Base-by-base conservation (phyloP, 2,113 vertebrate species). In the Caretta caretta region DNA sequence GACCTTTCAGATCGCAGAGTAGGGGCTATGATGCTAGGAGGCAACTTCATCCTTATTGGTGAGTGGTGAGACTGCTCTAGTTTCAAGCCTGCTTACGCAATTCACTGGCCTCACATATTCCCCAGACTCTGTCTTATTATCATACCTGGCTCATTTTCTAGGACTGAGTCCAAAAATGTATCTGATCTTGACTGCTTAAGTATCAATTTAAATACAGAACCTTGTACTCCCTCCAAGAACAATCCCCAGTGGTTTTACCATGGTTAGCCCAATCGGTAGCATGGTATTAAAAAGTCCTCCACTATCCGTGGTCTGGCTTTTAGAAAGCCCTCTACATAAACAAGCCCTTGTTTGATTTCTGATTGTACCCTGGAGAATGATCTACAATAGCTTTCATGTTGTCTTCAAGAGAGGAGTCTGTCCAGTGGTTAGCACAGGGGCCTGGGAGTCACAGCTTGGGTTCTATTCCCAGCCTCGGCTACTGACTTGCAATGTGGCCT, bases 301-400 rank as follows among this genome's bases (percentile, higher is more conserved):
- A 69, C 86, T 92, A 90, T 90, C 94, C 92, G 83, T 78, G 89
- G n/a, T 59, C 90, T 93, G 93, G 83, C 89, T 90, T 93, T 93
- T 86, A 80, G 86, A 94, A 89, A 93, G 50, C 88, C 0, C 56
- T 93, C 92, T 92, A 50, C 82, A 75, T 92, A 94, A 96, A 94
- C 89, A 88, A 90, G 42, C 93, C 62, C 84, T 89, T 94, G 22
- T 95, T 94, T 90, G 86, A 80, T 62, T 90, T 78, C 84, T 93
- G 94, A 90, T 84, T 81, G 89, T 84, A 90, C 93, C 89, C 96
- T 93, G 91, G 94, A 92, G 93, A 88, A 48, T 31, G 59, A 88
- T 89, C 91, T 94, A 24, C 91, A 96, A 89, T 84, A 87, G 53
- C 84, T 96, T 90, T 72, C 80, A 48, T 93, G 88, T 96, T 92